phyloP scores from a whole-genome alignment of 2,113 vertebrate genomes.

The Talpa occidentalis region DNA sequence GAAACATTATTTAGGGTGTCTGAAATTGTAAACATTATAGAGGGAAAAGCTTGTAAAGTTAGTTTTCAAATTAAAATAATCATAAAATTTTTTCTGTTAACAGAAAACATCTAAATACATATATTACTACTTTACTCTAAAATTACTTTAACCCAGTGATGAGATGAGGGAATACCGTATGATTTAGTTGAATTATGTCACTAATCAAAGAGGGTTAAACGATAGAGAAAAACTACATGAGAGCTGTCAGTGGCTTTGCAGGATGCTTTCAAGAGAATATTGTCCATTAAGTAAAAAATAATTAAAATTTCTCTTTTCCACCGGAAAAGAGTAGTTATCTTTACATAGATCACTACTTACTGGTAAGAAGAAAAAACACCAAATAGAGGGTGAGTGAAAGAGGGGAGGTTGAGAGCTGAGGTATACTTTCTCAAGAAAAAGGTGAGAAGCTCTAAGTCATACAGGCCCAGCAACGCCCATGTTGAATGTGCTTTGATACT shows the following conservation, averaged over 20 bases:
- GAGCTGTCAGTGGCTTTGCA: neutral
- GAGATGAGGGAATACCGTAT: neutral
- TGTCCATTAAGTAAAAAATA: neutral
- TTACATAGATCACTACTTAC: neutral
- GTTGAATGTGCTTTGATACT: neutral
- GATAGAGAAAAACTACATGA: neutral
- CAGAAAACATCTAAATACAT: conserved; percentile 19
- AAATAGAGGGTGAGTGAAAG: neutral
- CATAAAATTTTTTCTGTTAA: neutral
- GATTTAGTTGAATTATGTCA: neutral
- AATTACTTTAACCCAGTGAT: neutral
- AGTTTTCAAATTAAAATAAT: conserved; percentile 34
- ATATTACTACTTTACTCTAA: neutral
- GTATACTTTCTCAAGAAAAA: neutral
- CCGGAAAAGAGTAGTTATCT: neutral
- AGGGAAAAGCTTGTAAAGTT: neutral
- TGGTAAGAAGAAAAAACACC: neutral
- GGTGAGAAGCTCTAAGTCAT: neutral
- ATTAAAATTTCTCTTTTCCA: neutral
- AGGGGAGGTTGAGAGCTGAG: neutral
- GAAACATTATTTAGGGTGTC: conserved; percentile 1
- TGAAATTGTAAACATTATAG: neutral
- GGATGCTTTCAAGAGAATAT: neutral
- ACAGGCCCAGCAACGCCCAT: neutral
- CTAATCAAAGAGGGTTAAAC: neutral